Evolutionary conservation across 2,113 vertebrate genomes (phyloP), one percentile per base, ranked within the genome.

Genomic region (Lanius ludovicianus): DNA sequence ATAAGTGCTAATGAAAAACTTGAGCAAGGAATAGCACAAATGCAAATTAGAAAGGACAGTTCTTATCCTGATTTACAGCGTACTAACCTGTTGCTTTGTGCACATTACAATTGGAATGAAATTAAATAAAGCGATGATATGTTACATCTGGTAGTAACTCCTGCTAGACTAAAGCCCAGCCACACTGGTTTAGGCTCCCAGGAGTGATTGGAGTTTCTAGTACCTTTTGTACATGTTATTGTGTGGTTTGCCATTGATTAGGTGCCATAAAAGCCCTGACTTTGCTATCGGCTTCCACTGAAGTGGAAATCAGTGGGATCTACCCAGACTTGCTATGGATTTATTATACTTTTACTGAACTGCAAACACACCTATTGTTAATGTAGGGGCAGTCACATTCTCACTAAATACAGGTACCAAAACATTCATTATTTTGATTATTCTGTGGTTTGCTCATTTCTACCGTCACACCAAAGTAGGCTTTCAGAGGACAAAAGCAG

Each of bases 371-470:
- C 31, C 44, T 63, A 25, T 62, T 92, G 68, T 64, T 91, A 91
- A 49, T 2, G 0, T 42, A 75, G 35, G 68, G 77, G 25, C 73
- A 75, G 80, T 37, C 15, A 52, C 57, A 41, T 20, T 47, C 56
- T 49, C 65, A n/a, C 65, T 76, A 84, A 84, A 75, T 14, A 69
- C 60, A 68, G 42, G 49, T 31, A 87, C 91, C 69, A 89, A 93
- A 94, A 84, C 35, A 71, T 50, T 91, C 27, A 65, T 95, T 89
- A 71, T 84, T 87, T 64, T 62, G 49, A 49, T 89, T 75, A 15
- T 79, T 44, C 46, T 37, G 21, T 4, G 3, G 10, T 81, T 86
- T 84, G 56, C 55, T 89, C 37, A 18, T 89, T 92, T 70, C 56
- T 86, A 4, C 68, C 3, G 1, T 84, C 80, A 8, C 50, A 62